phyloP scores from a whole-genome alignment of 2,797 vertebrate genomes.

The Rhabdophis nuchalis region DNA sequence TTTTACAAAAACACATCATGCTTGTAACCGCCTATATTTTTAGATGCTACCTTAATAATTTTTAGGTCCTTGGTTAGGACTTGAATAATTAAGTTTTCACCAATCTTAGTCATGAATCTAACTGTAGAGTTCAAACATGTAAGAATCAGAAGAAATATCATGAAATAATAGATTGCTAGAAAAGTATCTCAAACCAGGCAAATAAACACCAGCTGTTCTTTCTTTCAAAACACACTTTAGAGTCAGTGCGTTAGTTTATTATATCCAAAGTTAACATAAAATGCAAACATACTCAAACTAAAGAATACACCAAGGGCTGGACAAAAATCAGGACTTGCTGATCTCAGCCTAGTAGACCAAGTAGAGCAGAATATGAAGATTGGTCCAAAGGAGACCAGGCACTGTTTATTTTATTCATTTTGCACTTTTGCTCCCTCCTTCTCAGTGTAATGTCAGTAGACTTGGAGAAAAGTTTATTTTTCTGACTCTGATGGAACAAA shows the following conservation, averaged over 20 bases:
- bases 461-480: slow-evolving; percentile 34
- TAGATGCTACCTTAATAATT: not conserved
- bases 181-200: slow-evolving; percentile 27
- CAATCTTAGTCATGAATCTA: not conserved
- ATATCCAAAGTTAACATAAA: slow-evolving; percentile 11
- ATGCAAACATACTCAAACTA: not conserved
- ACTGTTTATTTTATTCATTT: not conserved
- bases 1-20: not conserved
- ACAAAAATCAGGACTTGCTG: not conserved
- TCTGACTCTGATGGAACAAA: slow-evolving; percentile 38
- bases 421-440: slow-evolving; percentile 11
- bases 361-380: not conserved
- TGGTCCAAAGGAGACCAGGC: not conserved
- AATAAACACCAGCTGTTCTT: not conserved
- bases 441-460: slow-evolving; percentile 19
- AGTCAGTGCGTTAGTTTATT: slow-evolving; percentile 12
- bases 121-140: not conserved
- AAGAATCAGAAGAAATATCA: not conserved
- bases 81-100: not conserved
- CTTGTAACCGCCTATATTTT: not conserved
- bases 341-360: slow-evolving; percentile 15
- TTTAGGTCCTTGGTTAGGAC: not conserved
- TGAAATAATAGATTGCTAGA: not conserved
- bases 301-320: not conserved
- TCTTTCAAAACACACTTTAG: slow-evolving; percentile 33